Evolutionary conservation across 2,888 invertebrate species (phyloP).

Genomic region (Drosophila prolongata): DNA sequence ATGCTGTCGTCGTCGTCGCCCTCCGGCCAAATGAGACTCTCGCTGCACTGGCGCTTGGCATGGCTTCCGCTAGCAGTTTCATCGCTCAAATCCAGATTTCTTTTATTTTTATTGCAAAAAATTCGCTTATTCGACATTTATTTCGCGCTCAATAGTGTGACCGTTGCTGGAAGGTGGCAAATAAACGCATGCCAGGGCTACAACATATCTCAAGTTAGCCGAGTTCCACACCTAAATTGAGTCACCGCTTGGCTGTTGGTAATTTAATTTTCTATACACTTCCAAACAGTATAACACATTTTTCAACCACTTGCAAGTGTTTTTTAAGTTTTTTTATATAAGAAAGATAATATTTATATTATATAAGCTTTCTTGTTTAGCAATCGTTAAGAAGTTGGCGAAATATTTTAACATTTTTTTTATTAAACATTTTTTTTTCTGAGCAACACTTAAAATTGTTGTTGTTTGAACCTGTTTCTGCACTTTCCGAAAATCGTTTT

Average conservation of each 20-base stretch:
- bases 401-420: no score
- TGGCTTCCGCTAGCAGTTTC: conserved; percentile 3
- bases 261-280: not conserved
- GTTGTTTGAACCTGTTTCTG: not conserved
- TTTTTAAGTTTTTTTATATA: no score
- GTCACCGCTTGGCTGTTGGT: not conserved
- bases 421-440: no score
- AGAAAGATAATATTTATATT: no score
- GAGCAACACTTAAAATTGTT: no score
- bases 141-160: conserved; percentile 35
- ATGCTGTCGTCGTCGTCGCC: conserved; percentile 79
- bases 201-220: not conserved
- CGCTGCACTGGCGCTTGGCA: conserved; percentile 59
- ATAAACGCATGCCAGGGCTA: not conserved
- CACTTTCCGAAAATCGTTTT: not conserved
- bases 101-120: conserved; percentile 16
- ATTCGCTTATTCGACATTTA: conserved; percentile 51
- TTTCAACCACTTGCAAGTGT: no score
- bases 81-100: conserved; percentile 17
- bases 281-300: no score
- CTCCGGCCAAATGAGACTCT: conserved; percentile 72
- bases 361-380: no score
- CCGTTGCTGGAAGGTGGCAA: not conserved
- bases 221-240: not conserved
- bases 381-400: no score